Base-by-base conservation (phyloP, 1,140 invertebrate species). In the Pararge aegeria region DNA sequence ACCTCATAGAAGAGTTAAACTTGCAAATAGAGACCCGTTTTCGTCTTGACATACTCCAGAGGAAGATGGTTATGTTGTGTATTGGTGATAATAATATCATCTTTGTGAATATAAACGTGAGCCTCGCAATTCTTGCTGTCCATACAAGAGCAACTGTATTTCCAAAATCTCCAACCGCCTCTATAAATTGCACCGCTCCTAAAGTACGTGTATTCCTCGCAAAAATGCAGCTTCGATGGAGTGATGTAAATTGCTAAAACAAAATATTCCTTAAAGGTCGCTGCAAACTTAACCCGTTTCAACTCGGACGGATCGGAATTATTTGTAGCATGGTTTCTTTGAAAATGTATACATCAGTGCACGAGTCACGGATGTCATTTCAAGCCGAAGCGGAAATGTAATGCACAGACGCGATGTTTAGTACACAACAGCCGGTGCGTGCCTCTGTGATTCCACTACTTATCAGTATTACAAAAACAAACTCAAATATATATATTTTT, bases 141-240 rank as follows among this genome's bases (percentile, higher is more conserved):
- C 9, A 50, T 50, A 57, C 64, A 61, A 1, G 60, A 62, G 53
- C 64, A 67, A 4, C 10, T 67, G 46, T 67, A 67, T 4, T 48
- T 61, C 51, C 60, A 62, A 18, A 62, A 62, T 13, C 38, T 55
- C 60, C 44, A 55, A 12, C 44, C 56, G 21, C 38, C 52, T n/a
- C 53, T 21, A 5, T 27, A 37, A 5, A 64, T 30, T 6, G 29
- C 44, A 10, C 52, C 56, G 20, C 38, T 52, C 16, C 52, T 59
- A 5, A 58, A 64, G 52, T 49, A 64, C 0, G 62, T 59, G 27
- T 64, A 59, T 24, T 59, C 56, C 19, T 64, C 56, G 42, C 56
- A 59, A 29, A 59, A 54, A 38, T 59, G 62, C 5, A 64, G 20
- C 29, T 51, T 64, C 9, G 60, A 62, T 1, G 60, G 60, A 29